Evolutionary conservation across 2,888 invertebrate genomes (phyloP), one percentile per base, ranked within the genome.

Genomic region (Synergus umbraculus): DNA sequence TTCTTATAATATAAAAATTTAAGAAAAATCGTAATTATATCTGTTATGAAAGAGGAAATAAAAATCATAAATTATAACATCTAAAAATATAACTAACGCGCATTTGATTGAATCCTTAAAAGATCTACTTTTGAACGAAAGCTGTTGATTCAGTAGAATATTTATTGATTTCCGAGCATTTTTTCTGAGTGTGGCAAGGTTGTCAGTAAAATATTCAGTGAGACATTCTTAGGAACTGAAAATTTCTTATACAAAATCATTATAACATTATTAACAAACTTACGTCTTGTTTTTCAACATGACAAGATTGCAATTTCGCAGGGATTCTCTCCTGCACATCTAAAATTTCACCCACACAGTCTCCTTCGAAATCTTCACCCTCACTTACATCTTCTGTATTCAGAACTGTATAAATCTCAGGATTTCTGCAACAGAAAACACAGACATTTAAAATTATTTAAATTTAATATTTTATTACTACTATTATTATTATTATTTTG

Each of bases 351-450:
- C 87, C 88, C 18, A 91, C 86, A 66, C 84, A 85, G 83, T 91
- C 91, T 13, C 86, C 86, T 64, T 91, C 91, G 37, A 85, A 85
- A 84, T 90, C 88, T 80, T 91, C 91, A 18, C 86, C 87, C 79
- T 90, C 91, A 69, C 90, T 91, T 8, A 93, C 94, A 82, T 93
- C 93, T 89, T 94, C 94, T 69, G 88, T 85, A 82, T 87, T 86
- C 66, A 87, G 78, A 41, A 87, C 84, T 15, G 89, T 87, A 80
- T 90, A 89, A 80, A 89, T 81, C 79, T 91, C 91, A 37, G 91
- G 90, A 82, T 88, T 90, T 83, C 91, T 91, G 81, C 9, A 84
- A 84, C 18, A 60, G 73, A 54, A 54, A 29, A 43, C 41, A 29
- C 65, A 49, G 13, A 54, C 18, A 37, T 37, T 13, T 54, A 58